Conservation (phyloP, 2,797 vertebrate species). For the Poeciliopsis turneri region DNA sequence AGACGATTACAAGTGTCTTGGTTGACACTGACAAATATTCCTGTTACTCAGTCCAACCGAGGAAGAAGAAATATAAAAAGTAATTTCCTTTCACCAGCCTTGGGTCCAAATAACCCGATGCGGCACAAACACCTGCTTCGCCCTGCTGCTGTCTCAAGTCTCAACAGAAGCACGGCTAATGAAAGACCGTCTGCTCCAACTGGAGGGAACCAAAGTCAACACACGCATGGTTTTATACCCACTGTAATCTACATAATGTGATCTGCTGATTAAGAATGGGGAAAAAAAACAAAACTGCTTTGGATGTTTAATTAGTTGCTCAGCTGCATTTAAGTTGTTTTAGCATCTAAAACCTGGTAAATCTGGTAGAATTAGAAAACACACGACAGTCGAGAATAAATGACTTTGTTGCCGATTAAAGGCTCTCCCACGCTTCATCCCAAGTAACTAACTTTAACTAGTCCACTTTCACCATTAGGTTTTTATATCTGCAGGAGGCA, state of each 20-base stretch:
- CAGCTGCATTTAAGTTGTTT: background rate
- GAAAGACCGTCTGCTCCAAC: constrained; percentile 11
- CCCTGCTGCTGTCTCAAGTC: constrained; percentile 15
- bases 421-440: no score
- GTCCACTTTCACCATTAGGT: no score
- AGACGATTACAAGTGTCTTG: constrained; percentile 10
- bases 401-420: background rate
- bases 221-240: background rate
- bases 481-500: no score
- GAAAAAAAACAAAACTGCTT: background rate
- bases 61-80: constrained; percentile 21
- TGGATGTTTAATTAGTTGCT: background rate
- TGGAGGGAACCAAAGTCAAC: constrained; percentile 19
- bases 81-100: constrained; percentile 35
- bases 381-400: background rate
- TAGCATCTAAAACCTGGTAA: background rate
- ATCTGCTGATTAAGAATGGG: background rate
- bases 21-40: constrained; percentile 50
- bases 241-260: constrained; percentile 4
- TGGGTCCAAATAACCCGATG: constrained; percentile 46
- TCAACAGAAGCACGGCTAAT: constrained; percentile 22
- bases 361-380: background rate
- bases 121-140: constrained; percentile 22
- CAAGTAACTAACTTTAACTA: no score
- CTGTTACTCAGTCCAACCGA: constrained; percentile 30